Evolutionary conservation across 2,113 vertebrate species (phyloP), one percentile per base, ranked within the genome.

Genomic region (Bufo bufo): DNA sequence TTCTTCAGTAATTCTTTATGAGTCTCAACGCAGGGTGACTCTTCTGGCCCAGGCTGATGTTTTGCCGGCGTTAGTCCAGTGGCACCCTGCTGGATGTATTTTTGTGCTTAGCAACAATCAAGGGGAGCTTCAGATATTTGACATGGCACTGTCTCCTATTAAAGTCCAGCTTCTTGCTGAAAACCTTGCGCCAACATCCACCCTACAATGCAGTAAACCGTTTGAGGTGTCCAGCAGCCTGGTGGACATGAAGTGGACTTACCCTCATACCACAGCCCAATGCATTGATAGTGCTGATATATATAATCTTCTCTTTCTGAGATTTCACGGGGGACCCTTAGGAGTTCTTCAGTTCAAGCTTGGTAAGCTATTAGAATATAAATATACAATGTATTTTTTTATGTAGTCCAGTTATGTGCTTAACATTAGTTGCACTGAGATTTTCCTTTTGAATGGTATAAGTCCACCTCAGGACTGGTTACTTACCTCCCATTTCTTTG

Each of bases 91-190:
- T 0, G 98, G 95, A 45, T 95, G 95, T 6, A 4, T 98, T 90
- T 92, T 97, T 33, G 4, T 96, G 89, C 94, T 92, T 19, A 96
- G 96, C n/a, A 96, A 95, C 85, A 95, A 93, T 58, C 97, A 97
- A 90, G 97, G 96, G 14, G 97, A 98, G 89, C 91, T 99, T 89
- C 96, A 98, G 90, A 94, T 97, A 90, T 98, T 99, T 90, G 98
- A 99, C 93, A 94, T 94, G 0, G 97, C 96, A 0, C 91, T 99
- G 77, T 96, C 96, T 3, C 96, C 96, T 16, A 0, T 99, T 83
- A 94, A 92, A 85, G 87, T 97, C 89, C 95, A 96, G 11, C 93
- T 99, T 85, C 85, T 98, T 85, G 95, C 96, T 66, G 97, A 99
- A 92, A 96, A 98, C 50, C 85, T 89, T 20, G 90, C 93, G 59